These are phyloP conservation scores for Calidris pygmaea DNA, from an alignment of 2,113 vertebrate genomes.

Conservation along the genomic window DNA sequence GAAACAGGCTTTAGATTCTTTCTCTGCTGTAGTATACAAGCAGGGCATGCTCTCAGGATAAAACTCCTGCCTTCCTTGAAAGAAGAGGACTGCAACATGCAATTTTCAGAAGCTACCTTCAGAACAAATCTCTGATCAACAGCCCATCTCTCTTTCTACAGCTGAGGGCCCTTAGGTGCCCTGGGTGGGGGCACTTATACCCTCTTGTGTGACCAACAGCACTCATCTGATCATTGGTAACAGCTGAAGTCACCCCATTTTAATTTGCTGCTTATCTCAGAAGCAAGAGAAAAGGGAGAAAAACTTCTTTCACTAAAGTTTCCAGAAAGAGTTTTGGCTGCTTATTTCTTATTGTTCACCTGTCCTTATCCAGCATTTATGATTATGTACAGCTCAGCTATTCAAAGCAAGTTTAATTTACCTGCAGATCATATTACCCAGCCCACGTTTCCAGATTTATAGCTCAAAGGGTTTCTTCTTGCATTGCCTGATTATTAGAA, in stretches of 20 bases:
- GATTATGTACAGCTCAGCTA: not conserved
- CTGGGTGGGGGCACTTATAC: not conserved
- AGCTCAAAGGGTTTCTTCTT: not conserved
- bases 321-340: not conserved
- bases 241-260: not conserved
- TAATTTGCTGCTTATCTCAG: not conserved
- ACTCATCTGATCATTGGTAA: not conserved
- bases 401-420: constrained; percentile 27
- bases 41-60: too few relatives aligned
- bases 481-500: not conserved
- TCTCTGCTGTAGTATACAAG: rapidly evolving
- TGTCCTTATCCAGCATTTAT: not conserved
- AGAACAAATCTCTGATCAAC: rapidly evolving
- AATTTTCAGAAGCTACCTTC: rapidly evolving
- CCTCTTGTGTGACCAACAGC: not conserved
- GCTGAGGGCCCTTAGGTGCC: rapidly evolving
- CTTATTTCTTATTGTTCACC: not conserved
- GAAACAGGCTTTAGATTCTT: not conserved
- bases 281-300: not conserved
- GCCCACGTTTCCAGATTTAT: not conserved
- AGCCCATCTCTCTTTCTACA: rapidly evolving
- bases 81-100: rapidly evolving
- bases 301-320: not conserved
- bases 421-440: not conserved
- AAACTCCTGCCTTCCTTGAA: not conserved